Evolutionary conservation across 2,797 vertebrate genomes (phyloP), one percentile per base, ranked within the genome.

Genomic region (Lithobates sylvaticus): DNA sequence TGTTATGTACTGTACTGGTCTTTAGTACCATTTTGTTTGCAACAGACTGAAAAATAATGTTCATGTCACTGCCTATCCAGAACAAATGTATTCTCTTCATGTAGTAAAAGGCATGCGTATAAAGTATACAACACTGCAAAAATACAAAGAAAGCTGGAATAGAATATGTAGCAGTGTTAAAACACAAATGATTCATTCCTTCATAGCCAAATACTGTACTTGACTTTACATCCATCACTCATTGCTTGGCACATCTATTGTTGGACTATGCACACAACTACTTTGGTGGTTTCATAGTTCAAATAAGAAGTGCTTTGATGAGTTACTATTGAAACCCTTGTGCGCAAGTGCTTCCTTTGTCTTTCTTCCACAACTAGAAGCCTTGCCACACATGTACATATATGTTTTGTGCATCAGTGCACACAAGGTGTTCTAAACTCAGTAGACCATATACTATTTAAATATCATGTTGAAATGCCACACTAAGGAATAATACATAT

Each of bases 261-360:
- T 81, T 81, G n/a, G 27, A n/a, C 65, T 70, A 42, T 61, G 50
- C 78, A 86, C 61, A 83, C 80, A 82, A 26, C 61, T 61, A 68
- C 36, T 83, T 83, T 58, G 47, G 76, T 83, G 85, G 74, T 83
- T 82, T 86, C 29, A 76, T 72, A 82, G 85, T 86, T 86, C 79
- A 83, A 83, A 86, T 86, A 83, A 78, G 75, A 86, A 86, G 68
- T 54, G 77, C 85, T 86, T 86, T 86, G 85, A 82, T 86, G 85
- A 68, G 21, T 86, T 86, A 61, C 34, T 44, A 15, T 26, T 78
- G 77, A 82, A 86, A 78, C 79, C 78, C 34, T 16, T 81, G 78
- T 86, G 73, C 82, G 64, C 74, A 86, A 86, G 79, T 86, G 80
- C 68, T 82, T 86, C 50, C 68, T 77, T 86, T 86, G 79, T 86